Evolutionary conservation across 2,797 vertebrate genomes (phyloP).

Genomic region (Amblyraja radiata): DNA sequence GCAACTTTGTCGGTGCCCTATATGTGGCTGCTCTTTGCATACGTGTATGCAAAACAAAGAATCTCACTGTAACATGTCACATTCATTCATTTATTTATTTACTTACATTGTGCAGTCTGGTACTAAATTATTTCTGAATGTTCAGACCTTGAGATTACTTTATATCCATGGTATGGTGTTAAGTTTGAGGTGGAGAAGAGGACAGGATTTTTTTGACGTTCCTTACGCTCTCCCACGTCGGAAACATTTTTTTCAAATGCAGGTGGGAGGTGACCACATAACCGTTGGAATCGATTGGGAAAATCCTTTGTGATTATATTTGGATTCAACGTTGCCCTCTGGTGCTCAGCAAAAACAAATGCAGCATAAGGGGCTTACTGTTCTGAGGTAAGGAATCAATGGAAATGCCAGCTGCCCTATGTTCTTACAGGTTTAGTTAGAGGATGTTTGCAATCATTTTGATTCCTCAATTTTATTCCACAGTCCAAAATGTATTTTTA

Average conservation of each 20-base stretch:
- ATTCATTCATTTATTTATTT: too few relatives aligned
- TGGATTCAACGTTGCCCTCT: background rate
- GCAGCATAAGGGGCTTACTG: background rate
- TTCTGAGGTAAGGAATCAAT: background rate
- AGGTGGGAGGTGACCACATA: background rate
- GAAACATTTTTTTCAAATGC: background rate
- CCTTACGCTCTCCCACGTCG: background rate
- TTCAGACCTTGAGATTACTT: background rate
- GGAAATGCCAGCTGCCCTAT: background rate
- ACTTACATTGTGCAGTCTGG: too few relatives aligned
- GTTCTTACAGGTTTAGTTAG: background rate
- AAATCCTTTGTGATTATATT: background rate
- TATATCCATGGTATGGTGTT: background rate
- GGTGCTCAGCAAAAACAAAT: slow-evolving; percentile 6
- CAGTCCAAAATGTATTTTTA: background rate
- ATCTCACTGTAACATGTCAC: too few relatives aligned
- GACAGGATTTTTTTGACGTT: background rate
- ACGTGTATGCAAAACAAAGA: too few relatives aligned
- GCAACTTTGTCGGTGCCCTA: too few relatives aligned
- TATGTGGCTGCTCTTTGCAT: too few relatives aligned
- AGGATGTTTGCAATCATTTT: background rate
- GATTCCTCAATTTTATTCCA: background rate
- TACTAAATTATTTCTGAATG: background rate
- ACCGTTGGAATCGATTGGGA: background rate
- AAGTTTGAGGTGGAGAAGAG: background rate